phyloP scores from a whole-genome alignment of 2,797 vertebrate genomes.

The Epinephelus awoara region DNA sequence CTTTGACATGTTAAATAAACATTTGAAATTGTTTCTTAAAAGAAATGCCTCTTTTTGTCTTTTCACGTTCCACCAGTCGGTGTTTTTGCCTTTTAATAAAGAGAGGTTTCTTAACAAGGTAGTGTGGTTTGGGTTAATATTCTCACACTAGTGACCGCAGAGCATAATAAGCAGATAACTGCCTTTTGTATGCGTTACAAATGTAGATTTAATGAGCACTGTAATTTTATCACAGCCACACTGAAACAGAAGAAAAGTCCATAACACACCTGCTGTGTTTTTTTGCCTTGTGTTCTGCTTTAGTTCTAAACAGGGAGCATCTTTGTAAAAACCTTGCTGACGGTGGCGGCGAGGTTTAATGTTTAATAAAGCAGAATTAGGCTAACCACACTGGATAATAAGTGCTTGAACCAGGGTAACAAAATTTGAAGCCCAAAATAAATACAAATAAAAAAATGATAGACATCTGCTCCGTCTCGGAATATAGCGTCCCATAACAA shows the following conservation, averaged over 20 bases:
- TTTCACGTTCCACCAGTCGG: conserved; percentile 21
- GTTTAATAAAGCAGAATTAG: conserved; percentile 85
- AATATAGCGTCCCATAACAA: conserved; percentile 81
- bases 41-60: conserved; percentile 67
- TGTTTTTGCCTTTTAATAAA: conserved; percentile 35
- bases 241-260: conserved; percentile 18
- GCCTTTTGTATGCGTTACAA: conserved; percentile 31
- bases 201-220: conserved; percentile 45
- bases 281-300: conserved; percentile 9
- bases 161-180: conserved; percentile 41
- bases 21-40: conserved; percentile 89
- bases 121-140: conserved; percentile 47
- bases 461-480: conserved; percentile 85
- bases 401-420: conserved; percentile 71
- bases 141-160: conserved; percentile 36
- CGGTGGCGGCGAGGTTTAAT: conserved; percentile 74
- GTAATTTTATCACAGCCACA: conserved; percentile 43
- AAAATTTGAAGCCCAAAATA: conserved; percentile 79
- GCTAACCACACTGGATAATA: conserved; percentile 83
- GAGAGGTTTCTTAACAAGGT: conserved; percentile 42
- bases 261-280: conserved; percentile 46
- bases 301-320: conserved; percentile 31
- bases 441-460: conserved; percentile 85
- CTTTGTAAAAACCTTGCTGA: conserved; percentile 58
- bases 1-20: conserved; percentile 90